Evolutionary conservation across 1,140 invertebrate species (phyloP).

Genomic region (Habropoda laboriosa): DNA sequence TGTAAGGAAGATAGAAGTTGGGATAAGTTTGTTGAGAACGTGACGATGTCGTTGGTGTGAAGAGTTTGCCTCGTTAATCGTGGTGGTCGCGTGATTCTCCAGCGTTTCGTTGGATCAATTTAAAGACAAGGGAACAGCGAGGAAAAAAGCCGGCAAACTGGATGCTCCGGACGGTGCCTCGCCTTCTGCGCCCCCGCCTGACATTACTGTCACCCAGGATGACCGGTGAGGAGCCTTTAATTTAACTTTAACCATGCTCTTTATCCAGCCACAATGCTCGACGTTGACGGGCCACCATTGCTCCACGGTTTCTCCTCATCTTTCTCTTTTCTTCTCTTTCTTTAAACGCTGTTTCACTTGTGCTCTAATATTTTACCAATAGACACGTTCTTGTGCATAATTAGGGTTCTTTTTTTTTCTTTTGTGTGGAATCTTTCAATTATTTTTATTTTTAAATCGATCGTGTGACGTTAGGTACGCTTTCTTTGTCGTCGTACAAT

Average conservation of each 20-base stretch:
- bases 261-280: constrained; percentile 18
- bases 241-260: constrained; percentile 23
- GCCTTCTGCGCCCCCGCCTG: constrained; percentile 78
- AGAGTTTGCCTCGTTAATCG: neutral
- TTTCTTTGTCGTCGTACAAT: too few species aligned
- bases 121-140: constrained; percentile 46
- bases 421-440: neutral
- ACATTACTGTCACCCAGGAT: constrained; percentile 81
- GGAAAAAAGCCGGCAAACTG: constrained; percentile 80
- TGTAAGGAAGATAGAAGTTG: neutral
- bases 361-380: neutral
- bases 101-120: constrained; percentile 17
- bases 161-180: constrained; percentile 81
- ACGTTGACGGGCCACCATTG: constrained; percentile 21
- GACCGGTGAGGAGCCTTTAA: constrained; percentile 74
- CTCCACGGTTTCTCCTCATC: neutral
- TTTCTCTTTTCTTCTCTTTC: too few species aligned
- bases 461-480: too few species aligned
- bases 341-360: neutral
- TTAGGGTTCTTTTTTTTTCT: too few species aligned
- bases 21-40: neutral
- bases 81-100: neutral
- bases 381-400: neutral
- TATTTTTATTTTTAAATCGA: too few species aligned
- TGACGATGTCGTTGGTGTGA: constrained; percentile 37